Evolutionary conservation across 2,797 vertebrate genomes (phyloP).

Genomic region (Choloepus didactylus): DNA sequence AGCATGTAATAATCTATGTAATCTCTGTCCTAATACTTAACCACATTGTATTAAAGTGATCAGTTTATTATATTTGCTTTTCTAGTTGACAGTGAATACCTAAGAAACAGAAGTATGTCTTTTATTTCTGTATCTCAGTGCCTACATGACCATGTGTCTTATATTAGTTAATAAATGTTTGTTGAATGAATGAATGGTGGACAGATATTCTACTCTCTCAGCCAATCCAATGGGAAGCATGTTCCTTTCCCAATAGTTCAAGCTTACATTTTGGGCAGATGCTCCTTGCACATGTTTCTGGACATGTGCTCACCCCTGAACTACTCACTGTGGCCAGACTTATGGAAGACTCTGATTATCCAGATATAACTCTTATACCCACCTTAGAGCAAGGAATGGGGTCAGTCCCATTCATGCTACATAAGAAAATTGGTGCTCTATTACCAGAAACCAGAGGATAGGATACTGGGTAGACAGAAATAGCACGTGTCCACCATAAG

Average conservation of each 20-base stretch:
- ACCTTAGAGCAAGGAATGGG: background rate
- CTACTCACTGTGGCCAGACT: background rate
- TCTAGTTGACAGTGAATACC: background rate
- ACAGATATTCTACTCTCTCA: background rate
- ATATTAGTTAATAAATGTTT: background rate
- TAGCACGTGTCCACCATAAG: background rate
- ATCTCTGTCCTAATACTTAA: background rate
- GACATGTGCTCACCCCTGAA: background rate
- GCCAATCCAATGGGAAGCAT: background rate
- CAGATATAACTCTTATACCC: background rate
- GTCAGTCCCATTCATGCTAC: background rate
- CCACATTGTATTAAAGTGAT: background rate
- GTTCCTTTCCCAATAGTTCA: background rate
- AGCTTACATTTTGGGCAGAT: background rate
- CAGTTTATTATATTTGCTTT: constrained; percentile 32
- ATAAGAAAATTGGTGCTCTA: background rate
- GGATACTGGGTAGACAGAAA: background rate
- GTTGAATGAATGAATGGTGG: background rate
- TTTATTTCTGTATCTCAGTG: constrained; percentile 1
- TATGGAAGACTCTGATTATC: background rate
- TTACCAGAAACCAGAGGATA: background rate
- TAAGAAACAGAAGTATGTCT: constrained; percentile 16
- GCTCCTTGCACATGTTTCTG: background rate
- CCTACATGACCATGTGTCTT: background rate
- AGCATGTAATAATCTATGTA: background rate